Conservation (phyloP, 1,140 invertebrate genomes). For the Cepaea nemoralis region DNA sequence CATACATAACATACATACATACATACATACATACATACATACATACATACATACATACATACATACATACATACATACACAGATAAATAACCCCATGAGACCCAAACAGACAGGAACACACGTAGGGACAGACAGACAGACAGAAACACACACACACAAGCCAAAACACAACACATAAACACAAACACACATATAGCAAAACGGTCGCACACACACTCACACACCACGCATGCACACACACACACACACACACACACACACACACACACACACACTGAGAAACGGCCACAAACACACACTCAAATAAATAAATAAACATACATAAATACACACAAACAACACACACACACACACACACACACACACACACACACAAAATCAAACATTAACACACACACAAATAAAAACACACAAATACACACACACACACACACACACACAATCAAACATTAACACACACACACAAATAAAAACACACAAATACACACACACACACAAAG, state of each 20-base stretch:
- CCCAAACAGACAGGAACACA: neutral
- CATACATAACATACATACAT: slow-evolving; percentile 13
- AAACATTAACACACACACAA: too few species aligned
- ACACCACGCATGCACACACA: neutral
- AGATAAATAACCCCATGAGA: too few species aligned
- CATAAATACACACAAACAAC: too few species aligned
- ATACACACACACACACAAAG: too few species aligned
- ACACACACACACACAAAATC: too few species aligned
- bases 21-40: slow-evolving; percentile 18
- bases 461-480: too few species aligned
- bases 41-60: slow-evolving; percentile 18
- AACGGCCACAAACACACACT: neutral
- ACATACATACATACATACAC: slow-evolving; percentile 12
- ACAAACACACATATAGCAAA: neutral
- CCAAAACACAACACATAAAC: neutral
- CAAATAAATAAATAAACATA: neutral
- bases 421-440: too few species aligned
- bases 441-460: too few species aligned
- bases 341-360: too few species aligned
- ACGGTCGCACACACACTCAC: slow-evolving; percentile 3
- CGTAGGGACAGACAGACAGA: neutral
- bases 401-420: too few species aligned
- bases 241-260: slow-evolving; percentile 8
- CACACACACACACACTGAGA: slow-evolving; percentile 8
- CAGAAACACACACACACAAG: slow-evolving; percentile 12